Conservation (phyloP, 2,888 invertebrate species). For the Oxycera nigricornis region DNA sequence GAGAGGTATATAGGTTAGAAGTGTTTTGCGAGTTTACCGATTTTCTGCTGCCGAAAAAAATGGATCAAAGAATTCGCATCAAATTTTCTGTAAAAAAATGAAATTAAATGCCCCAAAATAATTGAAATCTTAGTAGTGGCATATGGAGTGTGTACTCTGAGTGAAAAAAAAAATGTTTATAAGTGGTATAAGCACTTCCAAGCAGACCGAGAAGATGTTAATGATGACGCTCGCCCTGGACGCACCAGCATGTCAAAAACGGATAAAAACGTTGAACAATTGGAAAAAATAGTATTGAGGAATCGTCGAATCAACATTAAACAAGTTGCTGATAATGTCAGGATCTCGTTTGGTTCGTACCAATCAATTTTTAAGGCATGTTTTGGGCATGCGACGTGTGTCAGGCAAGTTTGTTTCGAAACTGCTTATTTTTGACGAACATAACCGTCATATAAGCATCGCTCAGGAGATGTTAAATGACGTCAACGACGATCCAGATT, state of each 20-base stretch:
- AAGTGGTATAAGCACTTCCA: conserved; percentile 23
- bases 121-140: not conserved
- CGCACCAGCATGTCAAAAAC: conserved; percentile 27
- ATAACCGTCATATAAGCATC: not conserved
- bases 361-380: not conserved
- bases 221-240: conserved; percentile 17
- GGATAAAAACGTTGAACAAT: not conserved
- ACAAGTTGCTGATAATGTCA: not conserved
- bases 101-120: conserved; percentile 12
- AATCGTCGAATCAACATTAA: not conserved
- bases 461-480: not conserved
- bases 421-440: not conserved
- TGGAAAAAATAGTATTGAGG: not conserved
- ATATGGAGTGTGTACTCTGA: conserved; percentile 13
- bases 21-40: too few species aligned
- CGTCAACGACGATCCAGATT: not conserved
- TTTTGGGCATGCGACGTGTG: not conserved
- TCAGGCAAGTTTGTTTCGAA: not conserved
- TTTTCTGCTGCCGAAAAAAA: too few species aligned
- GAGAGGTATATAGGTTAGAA: too few species aligned
- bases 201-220: conserved; percentile 20
- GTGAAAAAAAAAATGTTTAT: conserved; percentile 18
- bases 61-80: not conserved
- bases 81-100: conserved; percentile 22
- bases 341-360: not conserved